Evolutionary conservation across 2,888 invertebrate genomes (phyloP).

Genomic region (Periphyllus acericola): DNA sequence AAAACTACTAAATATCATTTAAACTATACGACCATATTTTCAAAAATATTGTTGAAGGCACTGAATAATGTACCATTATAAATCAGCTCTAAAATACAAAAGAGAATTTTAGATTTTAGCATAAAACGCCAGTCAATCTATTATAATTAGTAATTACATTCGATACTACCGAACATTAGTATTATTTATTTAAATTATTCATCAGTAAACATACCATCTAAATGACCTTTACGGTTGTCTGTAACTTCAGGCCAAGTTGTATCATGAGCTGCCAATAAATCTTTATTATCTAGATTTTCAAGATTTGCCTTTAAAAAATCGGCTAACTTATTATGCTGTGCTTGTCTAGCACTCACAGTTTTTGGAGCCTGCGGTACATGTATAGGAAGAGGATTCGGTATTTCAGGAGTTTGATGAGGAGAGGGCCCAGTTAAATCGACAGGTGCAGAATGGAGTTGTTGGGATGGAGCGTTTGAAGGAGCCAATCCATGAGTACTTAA

Average conservation of each 20-base stretch:
- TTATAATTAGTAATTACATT: no score
- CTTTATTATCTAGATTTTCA: conserved; percentile 75
- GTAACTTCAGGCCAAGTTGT: conserved; percentile 72
- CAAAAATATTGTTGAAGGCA: no score
- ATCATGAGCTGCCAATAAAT: conserved; percentile 73
- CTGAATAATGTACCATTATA: no score
- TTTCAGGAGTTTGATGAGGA: conserved; percentile 39
- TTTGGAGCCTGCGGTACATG: conserved; percentile 64
- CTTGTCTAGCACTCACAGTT: conserved; percentile 67
- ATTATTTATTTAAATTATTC: neutral
- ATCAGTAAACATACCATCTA: conserved; percentile 43
- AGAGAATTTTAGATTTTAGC: no score
- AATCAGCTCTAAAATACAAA: no score
- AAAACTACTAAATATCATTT: no score
- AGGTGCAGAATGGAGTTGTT: conserved; percentile 24
- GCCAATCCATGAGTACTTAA: conserved; percentile 45
- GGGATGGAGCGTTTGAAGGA: conserved; percentile 18
- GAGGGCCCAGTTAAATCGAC: conserved; percentile 56
- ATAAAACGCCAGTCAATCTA: no score
- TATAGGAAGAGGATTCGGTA: conserved; percentile 47
- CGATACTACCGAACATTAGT: no score
- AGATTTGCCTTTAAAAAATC: conserved; percentile 79
- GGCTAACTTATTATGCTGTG: conserved; percentile 71
- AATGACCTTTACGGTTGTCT: conserved; percentile 66
- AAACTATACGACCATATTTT: no score